A percentile compares a stretch with the other conserved stretches of the same genome.
Evolutionary conservation across 2,113 vertebrate genomes (phyloP).

Genomic region (Prunella himalayana): DNA sequence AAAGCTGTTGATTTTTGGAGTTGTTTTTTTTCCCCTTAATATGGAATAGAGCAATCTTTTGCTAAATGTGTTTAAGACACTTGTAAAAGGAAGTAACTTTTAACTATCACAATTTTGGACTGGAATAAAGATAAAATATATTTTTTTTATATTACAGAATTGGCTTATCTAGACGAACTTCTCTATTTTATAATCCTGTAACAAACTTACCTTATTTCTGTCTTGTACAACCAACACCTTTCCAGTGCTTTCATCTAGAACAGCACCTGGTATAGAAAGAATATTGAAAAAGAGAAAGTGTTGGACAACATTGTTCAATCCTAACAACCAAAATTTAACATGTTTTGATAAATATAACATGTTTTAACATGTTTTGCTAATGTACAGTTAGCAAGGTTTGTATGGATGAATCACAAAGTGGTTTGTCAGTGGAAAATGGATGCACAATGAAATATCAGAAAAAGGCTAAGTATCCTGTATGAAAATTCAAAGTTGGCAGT

Average conservation of each 20-base stretch:
- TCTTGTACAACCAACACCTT: conserved; percentile 94
- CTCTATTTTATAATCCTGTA: not conserved
- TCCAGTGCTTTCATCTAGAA: conserved; percentile 83
- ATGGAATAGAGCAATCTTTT: not conserved
- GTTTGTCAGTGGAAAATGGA: not conserved
- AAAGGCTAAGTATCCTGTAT: not conserved
- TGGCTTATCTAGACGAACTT: not conserved
- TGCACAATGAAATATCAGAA: not conserved
- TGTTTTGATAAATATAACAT: not conserved
- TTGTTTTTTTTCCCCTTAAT: not conserved
- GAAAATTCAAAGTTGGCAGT: not conserved
- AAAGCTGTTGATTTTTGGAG: not conserved
- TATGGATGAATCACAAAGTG: not conserved
- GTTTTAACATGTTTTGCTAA: not conserved
- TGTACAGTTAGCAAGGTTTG: not conserved
- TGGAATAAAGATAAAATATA: not conserved
- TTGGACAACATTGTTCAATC: not conserved
- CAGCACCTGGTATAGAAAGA: conserved; percentile 79
- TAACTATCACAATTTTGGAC: not conserved
- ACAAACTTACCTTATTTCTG: conserved; percentile 84
- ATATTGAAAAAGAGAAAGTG: not conserved
- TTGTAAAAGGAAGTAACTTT: not conserved
- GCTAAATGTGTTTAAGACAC: not conserved
- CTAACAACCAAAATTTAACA: not conserved
- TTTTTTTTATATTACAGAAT: not conserved